Conservation (phyloP, 2,113 vertebrate genomes). For the Engraulis encrasicolus region DNA sequence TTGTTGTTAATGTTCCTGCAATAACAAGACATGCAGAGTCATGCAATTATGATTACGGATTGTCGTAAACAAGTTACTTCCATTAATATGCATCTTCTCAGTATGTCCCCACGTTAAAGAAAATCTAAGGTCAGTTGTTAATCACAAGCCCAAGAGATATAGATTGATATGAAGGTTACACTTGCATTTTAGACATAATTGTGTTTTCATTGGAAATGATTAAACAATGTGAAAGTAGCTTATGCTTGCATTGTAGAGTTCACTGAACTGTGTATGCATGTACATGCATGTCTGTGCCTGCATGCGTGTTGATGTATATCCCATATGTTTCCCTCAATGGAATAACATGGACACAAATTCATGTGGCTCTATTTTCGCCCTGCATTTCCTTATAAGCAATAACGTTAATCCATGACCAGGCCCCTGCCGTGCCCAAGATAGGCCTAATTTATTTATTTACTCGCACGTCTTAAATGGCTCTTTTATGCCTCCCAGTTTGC, state of each 20-base stretch:
- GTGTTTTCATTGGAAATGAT: not conserved
- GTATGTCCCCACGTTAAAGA: not conserved
- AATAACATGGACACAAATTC: not conserved
- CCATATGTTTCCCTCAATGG: not conserved
- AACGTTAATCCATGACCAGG: slow-evolving; percentile 34
- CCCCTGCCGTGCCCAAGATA: slow-evolving; percentile 37
- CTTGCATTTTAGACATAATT: not conserved
- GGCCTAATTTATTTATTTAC: slow-evolving; percentile 57
- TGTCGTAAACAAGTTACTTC: slow-evolving; percentile 11
- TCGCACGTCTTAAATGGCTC: not conserved
- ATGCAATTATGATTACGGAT: not conserved
- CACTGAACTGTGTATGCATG: not conserved
- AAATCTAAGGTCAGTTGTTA: not conserved
- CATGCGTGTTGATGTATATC: not conserved
- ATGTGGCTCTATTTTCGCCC: not conserved
- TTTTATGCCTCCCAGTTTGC: slow-evolving; percentile 35
- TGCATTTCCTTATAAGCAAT: slow-evolving; percentile 16
- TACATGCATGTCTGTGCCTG: not conserved
- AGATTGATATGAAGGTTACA: not conserved
- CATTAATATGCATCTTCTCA: not conserved
- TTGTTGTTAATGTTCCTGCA: not conserved
- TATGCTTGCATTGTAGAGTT: not conserved
- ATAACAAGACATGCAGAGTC: slow-evolving; percentile 6
- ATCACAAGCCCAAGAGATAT: not conserved
- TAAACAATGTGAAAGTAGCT: not conserved